Base-by-base conservation (phyloP, 2,888 invertebrate genomes). In the Luperina testacea region DNA sequence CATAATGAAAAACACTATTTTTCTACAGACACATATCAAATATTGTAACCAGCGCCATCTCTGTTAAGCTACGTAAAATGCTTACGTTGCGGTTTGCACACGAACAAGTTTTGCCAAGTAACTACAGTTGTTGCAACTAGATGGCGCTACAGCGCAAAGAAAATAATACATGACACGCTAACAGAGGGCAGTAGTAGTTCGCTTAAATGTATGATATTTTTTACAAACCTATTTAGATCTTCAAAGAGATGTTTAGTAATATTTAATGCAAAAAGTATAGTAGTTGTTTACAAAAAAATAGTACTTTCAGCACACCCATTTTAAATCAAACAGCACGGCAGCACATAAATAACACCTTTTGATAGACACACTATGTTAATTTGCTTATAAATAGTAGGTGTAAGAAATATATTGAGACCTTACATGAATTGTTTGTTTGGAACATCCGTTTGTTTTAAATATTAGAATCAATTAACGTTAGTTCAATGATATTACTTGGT, bases 131-230 rank as follows among this genome's bases (percentile, higher is more conserved):
- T 15, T 13, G 5, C 11, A 48, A 75, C 75, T 87, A 88, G 88
- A 82, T 88, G 88, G 90, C 89, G 87, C 48, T 74, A 11, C 15
- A 45, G 11, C 11, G 4, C 24, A 27, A 11, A 38, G 1, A 57
- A 53, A 48, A 5, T 20, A 72, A 32, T 86, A 68, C 61, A 9
- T 20, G 0, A 4, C 4, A 57, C 2, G 4, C 8, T 17, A 27
- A 84, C 68, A 91, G 91, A 86, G 84, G 89, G 89, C 91, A 74
- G 72, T 72, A 90, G 78, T 78, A 75, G 73, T 72, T 13, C 3
- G 38, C 59, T n/a, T 38, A 24, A 2, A 24, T 32, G n/a, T 1
- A 15, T 20, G 17, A 45, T 57, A 27, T 57, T 61, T 13, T 57
- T 80, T 45, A 57, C 32, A 20, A 65, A 32, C 17, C 0, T 27